Percentiles rank a stretch among this genome's conserved stretches.
Evolutionary conservation across 2,797 vertebrate species (phyloP).

Genomic region (Acrossocheilus fasciatus): DNA sequence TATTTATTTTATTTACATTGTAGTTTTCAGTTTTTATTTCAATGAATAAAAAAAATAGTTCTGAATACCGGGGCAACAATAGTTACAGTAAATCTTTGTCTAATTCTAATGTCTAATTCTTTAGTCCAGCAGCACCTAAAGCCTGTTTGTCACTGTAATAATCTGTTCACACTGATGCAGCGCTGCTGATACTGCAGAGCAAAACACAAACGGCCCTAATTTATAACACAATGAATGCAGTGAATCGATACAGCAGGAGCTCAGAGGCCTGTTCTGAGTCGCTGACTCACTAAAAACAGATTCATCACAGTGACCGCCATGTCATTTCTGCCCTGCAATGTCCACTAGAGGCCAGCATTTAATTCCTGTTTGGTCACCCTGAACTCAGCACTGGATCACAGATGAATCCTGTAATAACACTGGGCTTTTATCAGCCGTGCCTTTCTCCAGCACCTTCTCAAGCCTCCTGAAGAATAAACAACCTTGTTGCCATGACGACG

Average conservation of each 20-base stretch:
- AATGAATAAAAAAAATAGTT: background rate
- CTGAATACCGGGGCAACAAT: background rate
- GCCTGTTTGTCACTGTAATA: too few species aligned
- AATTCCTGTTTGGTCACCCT: conserved; percentile 21
- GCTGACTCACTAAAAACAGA: background rate
- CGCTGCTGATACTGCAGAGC: background rate
- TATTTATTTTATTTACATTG: background rate
- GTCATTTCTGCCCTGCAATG: background rate
- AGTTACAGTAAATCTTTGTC: background rate
- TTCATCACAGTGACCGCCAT: background rate
- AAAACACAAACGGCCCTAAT: background rate
- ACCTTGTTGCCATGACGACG: conserved; percentile 75
- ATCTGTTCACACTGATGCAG: too few species aligned
- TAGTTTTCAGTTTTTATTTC: background rate
- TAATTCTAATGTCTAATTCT: background rate
- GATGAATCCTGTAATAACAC: background rate
- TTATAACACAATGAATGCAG: background rate
- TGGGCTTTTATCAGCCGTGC: background rate
- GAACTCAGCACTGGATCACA: background rate
- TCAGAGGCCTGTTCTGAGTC: background rate
- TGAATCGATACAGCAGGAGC: background rate
- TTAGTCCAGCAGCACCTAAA: background rate
- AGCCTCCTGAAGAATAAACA: conserved; percentile 69
- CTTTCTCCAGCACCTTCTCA: conserved; percentile 36
- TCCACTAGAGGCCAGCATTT: conserved; percentile 47